Conservation (phyloP, 2,113 vertebrate genomes). For the Rhabdomys dilectus region DNA sequence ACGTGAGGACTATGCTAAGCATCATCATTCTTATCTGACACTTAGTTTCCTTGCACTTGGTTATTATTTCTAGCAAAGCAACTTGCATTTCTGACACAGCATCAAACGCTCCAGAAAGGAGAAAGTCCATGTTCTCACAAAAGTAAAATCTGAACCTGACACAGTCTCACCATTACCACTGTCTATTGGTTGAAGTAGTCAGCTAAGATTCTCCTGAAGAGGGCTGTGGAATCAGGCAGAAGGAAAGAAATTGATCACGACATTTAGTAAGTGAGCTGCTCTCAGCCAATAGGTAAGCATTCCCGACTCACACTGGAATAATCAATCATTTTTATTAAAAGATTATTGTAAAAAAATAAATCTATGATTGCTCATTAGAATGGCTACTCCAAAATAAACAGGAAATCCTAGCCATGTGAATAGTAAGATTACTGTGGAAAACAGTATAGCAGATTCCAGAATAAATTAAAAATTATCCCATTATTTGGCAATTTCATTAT, state of each 20-base stretch:
- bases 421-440: background rate
- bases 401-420: background rate
- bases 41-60: background rate
- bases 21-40: background rate
- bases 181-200: background rate
- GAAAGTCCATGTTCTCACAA: background rate
- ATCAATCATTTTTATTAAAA: background rate
- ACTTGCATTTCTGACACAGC: background rate
- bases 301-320: background rate
- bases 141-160: background rate
- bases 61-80: background rate
- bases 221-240: background rate
- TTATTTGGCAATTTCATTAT: background rate
- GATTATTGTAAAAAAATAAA: background rate
- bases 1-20: accelerated
- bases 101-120: background rate
- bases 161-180: background rate
- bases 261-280: background rate
- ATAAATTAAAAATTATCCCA: background rate
- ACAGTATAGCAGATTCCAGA: background rate
- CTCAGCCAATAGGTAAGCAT: background rate
- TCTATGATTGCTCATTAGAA: background rate
- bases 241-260: background rate
- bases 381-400: background rate
- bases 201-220: background rate